Evolutionary conservation across 1,140 invertebrate genomes (phyloP).

Genomic region (Drosophila truncata): DNA sequence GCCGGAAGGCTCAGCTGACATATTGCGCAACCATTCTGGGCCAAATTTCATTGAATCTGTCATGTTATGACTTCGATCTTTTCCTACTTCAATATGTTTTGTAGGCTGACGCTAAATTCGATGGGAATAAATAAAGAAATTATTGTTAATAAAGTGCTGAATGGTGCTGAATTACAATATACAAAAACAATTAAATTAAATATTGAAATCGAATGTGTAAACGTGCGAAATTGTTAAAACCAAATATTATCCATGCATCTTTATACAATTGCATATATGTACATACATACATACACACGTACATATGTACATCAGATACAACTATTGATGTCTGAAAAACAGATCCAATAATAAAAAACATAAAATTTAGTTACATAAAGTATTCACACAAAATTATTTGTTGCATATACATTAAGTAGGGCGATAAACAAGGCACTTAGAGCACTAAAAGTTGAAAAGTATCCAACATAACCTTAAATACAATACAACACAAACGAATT

Average conservation of each 20-base stretch:
- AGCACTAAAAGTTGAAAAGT: neutral
- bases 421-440: neutral
- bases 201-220: neutral
- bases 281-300: neutral
- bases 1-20: constrained; percentile 86
- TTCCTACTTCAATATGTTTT: constrained; percentile 22
- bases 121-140: constrained; percentile 3
- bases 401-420: neutral
- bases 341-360: no score
- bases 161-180: no score
- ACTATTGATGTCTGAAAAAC: neutral
- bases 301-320: neutral
- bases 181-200: no score
- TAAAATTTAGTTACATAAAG: neutral
- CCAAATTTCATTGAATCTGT: constrained; percentile 91
- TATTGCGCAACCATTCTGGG: constrained; percentile 90
- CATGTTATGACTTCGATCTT: constrained; percentile 85
- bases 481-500: constrained; percentile 1
- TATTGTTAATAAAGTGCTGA: neutral
- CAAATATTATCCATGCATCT: neutral
- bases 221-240: neutral
- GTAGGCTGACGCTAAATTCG: constrained; percentile 27
- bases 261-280: neutral
- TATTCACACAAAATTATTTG: neutral
- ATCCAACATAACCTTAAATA: constrained; percentile 14